Evolutionary conservation across 1,140 invertebrate genomes (phyloP).

Genomic region (Acyrthosiphon pisum): DNA sequence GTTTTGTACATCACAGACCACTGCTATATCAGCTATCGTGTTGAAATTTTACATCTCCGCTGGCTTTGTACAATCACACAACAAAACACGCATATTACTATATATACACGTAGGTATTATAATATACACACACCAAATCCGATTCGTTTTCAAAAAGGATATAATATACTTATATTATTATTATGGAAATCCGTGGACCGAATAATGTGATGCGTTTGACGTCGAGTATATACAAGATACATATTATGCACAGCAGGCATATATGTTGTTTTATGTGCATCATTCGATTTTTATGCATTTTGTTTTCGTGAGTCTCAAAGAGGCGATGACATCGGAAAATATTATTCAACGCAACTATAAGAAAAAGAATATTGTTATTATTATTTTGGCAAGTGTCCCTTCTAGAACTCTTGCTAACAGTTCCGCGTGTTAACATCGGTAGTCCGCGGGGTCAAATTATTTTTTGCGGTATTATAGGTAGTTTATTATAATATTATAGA

Average conservation of each 20-base stretch:
- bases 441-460: too few species aligned
- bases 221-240: neutral
- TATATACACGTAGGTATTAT: neutral
- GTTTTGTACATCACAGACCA: conserved; percentile 6
- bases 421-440: too few species aligned
- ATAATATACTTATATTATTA: neutral
- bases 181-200: neutral
- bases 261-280: neutral
- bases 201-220: conserved; percentile 6
- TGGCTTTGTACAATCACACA: neutral
- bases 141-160: neutral
- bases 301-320: neutral
- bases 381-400: neutral
- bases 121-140: neutral
- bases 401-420: too few species aligned
- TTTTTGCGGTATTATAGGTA: too few species aligned
- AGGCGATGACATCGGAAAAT: neutral
- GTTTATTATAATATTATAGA: too few species aligned
- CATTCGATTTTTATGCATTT: neutral
- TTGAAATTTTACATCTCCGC: conserved; percentile 38
- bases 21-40: neutral
- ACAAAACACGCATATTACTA: neutral
- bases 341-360: neutral
- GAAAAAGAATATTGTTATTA: neutral
- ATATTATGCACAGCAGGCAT: neutral